These are phyloP conservation scores for Chrysoperla carnea DNA, from an alignment of 1,140 invertebrate genomes.

Conservation along the genomic window DNA sequence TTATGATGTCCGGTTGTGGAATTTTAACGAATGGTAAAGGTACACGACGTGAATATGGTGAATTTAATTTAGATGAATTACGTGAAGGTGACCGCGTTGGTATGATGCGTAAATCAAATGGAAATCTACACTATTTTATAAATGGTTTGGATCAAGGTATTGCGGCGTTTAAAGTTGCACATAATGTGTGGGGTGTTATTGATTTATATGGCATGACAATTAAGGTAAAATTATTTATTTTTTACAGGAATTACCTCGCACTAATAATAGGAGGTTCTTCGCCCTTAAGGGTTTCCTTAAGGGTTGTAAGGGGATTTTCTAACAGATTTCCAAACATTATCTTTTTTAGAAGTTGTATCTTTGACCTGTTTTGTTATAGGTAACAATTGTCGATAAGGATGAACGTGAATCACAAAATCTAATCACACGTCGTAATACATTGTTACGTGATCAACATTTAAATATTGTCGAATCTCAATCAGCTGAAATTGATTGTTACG, in stretches of 20 bases:
- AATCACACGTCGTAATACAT: conserved; percentile 45
- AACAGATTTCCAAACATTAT: too few species aligned
- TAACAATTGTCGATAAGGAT: conserved; percentile 65
- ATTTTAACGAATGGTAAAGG: conserved; percentile 89
- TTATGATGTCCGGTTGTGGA: conserved; percentile 94
- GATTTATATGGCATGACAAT: conserved; percentile 95
- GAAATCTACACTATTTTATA: conserved; percentile 82
- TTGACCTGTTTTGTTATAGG: conserved; percentile 27
- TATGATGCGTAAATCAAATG: conserved; percentile 64
- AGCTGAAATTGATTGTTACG: conserved; percentile 26
- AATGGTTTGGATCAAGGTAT: conserved; percentile 86
- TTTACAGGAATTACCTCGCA: background rate
- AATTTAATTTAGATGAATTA: conserved; percentile 87
- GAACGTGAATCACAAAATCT: conserved; percentile 62
- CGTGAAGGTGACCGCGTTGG: conserved; percentile 80
- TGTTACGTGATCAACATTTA: conserved; percentile 22
- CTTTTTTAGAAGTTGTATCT: too few species aligned
- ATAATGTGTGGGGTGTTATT: conserved; percentile 76
- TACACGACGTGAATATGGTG: conserved; percentile 78
- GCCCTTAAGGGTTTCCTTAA: too few species aligned
- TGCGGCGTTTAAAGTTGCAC: conserved; percentile 59
- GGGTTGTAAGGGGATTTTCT: too few species aligned
- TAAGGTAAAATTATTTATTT: conserved; percentile 38
- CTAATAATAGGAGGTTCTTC: too few species aligned
- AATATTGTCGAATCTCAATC: conserved; percentile 11